Percentiles rank a stretch among this genome's conserved stretches.
These are phyloP conservation scores for Tetragonisca angustula DNA, from an alignment of 2,888 invertebrate species.

Conservation along the genomic window DNA sequence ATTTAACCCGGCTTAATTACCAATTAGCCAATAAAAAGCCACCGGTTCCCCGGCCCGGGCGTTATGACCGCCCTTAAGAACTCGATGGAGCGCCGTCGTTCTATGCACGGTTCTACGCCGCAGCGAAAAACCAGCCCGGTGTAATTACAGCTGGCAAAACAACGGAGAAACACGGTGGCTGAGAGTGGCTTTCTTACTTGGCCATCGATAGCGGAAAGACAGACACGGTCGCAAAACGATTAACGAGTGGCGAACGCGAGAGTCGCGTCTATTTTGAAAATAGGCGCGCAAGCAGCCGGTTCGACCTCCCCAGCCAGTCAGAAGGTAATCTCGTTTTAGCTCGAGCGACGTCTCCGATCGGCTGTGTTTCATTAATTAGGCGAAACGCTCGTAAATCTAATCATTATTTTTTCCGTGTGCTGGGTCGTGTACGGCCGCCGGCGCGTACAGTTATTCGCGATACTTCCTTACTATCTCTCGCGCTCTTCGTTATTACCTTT, in stretches of 20 bases:
- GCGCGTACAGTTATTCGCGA: constrained; percentile 17
- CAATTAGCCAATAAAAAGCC: constrained; percentile 82
- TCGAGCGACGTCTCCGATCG: constrained; percentile 16
- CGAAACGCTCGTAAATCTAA: constrained; percentile 42
- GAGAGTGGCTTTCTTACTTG: constrained; percentile 64
- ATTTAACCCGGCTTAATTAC: constrained; percentile 82
- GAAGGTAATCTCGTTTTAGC: neutral
- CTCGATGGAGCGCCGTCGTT: constrained; percentile 49
- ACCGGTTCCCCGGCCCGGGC: constrained; percentile 73
- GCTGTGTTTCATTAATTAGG: constrained; percentile 4
- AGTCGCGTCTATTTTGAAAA: constrained; percentile 8
- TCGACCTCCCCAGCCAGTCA: neutral
- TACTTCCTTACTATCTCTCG: neutral
- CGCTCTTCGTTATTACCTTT: neutral
- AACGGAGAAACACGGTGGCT: constrained; percentile 73
- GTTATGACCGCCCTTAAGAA: constrained; percentile 72
- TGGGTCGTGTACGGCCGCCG: neutral
- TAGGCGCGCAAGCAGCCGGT: neutral
- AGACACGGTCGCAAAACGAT: constrained; percentile 37
- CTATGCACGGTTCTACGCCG: constrained; percentile 56
- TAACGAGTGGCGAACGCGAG: constrained; percentile 22
- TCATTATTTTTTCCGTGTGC: neutral
- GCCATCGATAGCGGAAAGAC: constrained; percentile 43
- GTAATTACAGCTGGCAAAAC: constrained; percentile 82
- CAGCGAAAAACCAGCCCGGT: constrained; percentile 78